Evolutionary conservation across 2,797 vertebrate species (phyloP).

Genomic region (Sebastes iracundus): DNA sequence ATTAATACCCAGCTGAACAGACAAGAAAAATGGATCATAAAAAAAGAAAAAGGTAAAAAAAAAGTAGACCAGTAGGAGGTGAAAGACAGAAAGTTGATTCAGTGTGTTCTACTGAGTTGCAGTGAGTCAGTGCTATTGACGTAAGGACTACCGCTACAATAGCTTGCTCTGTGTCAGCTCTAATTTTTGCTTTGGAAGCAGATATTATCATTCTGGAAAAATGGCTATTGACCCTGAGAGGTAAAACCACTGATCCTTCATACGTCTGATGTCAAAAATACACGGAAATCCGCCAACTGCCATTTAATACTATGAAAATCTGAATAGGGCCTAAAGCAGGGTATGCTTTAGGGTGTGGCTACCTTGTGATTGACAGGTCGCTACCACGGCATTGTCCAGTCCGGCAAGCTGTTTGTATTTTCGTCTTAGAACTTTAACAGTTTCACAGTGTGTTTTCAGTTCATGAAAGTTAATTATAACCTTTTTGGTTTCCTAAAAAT

Average conservation of each 20-base stretch:
- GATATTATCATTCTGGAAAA: background rate
- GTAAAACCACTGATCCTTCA: background rate
- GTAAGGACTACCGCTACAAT: background rate
- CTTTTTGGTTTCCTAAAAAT: no score
- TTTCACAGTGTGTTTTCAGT: no score
- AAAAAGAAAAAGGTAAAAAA: slow-evolving; percentile 5
- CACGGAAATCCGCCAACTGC: background rate
- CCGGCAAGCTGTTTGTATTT: no score
- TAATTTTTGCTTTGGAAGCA: background rate
- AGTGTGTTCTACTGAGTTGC: slow-evolving; percentile 26
- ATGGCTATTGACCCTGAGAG: slow-evolving; percentile 10
- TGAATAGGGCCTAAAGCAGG: background rate
- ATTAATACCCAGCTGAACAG: slow-evolving; percentile 69
- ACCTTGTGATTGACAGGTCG: no score
- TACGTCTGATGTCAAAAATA: background rate
- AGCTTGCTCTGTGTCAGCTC: slow-evolving; percentile 15
- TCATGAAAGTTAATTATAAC: no score
- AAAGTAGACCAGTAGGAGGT: background rate
- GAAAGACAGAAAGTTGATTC: slow-evolving; percentile 14
- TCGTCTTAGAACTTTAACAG: no score
- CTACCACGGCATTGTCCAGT: no score
- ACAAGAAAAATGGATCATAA: slow-evolving; percentile 31
- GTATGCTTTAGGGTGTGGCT: no score
- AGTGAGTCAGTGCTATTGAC: slow-evolving; percentile 17
- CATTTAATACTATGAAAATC: background rate